Evolutionary conservation across 2,797 vertebrate genomes (phyloP).

Genomic region (Miichthys miiuy): DNA sequence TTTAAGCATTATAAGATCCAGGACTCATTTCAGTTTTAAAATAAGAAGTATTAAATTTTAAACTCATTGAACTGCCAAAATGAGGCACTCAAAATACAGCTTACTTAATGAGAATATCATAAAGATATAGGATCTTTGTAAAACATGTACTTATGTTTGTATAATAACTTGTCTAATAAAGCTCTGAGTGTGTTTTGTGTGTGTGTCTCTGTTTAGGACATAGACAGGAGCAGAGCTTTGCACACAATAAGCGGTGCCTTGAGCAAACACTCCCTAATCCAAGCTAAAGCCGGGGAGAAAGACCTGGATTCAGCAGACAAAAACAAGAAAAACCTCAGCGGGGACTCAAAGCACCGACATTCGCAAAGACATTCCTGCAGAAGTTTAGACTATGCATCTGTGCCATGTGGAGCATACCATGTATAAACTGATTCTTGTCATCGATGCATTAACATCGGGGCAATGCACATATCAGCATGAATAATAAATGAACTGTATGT

Average conservation of each 20-base stretch:
- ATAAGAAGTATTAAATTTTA: not conserved
- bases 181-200: not conserved
- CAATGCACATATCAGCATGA: slow-evolving; percentile 48
- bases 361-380: slow-evolving; percentile 41
- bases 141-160: not conserved
- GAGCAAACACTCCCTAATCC: slow-evolving; percentile 77
- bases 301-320: slow-evolving; percentile 69
- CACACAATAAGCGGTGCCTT: slow-evolving; percentile 56
- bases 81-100: not conserved
- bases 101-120: not conserved
- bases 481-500: slow-evolving; percentile 60
- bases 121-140: not conserved
- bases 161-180: slow-evolving; percentile 11
- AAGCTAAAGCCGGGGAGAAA: slow-evolving; percentile 61
- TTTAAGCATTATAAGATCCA: slow-evolving; percentile 22
- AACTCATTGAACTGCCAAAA: not conserved
- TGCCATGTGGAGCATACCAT: slow-evolving; percentile 6
- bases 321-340: slow-evolving; percentile 60
- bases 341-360: slow-evolving; percentile 35
- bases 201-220: slow-evolving; percentile 17
- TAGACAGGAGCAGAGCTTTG: slow-evolving; percentile 46
- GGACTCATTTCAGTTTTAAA: slow-evolving; percentile 14
- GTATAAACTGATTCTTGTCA: slow-evolving; percentile 44
- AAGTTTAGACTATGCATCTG: slow-evolving; percentile 38
- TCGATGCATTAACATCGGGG: slow-evolving; percentile 24